These are phyloP conservation scores for Chironomus striatipennis DNA, from an alignment of 1,140 invertebrate species.

Conservation along the genomic window DNA sequence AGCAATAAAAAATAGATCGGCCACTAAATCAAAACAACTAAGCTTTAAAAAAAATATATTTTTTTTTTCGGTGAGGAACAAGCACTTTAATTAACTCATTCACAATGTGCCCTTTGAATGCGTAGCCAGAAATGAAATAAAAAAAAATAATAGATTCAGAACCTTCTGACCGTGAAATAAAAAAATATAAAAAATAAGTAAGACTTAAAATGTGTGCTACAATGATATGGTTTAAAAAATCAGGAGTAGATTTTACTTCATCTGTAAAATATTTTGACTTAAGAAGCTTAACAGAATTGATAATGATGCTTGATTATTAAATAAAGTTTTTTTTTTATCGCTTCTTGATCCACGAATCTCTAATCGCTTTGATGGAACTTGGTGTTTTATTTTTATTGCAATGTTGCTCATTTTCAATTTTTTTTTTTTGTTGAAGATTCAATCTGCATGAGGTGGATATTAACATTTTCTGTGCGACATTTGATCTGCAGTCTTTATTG, in stretches of 20 bases:
- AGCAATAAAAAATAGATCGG: conserved; percentile 17
- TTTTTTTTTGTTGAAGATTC: too few species aligned
- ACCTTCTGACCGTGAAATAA: conserved; percentile 13
- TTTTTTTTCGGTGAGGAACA: neutral
- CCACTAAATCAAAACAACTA: conserved; percentile 16
- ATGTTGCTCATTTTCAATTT: too few species aligned
- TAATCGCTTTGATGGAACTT: neutral
- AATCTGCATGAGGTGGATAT: too few species aligned
- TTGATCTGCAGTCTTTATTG: too few species aligned
- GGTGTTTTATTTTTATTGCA: too few species aligned
- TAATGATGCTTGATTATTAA: neutral
- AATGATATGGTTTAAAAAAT: too few species aligned
- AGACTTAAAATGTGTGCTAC: neutral
- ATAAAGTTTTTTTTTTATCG: conserved; percentile 4
- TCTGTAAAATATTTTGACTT: too few species aligned
- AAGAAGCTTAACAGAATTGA: too few species aligned
- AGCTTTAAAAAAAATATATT: neutral
- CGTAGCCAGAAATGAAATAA: neutral
- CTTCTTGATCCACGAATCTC: neutral
- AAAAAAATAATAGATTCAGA: neutral
- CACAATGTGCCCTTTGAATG: neutral
- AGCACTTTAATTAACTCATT: conserved; percentile 22
- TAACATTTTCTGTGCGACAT: too few species aligned
- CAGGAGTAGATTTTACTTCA: too few species aligned
- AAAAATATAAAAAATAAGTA: neutral